A percentile compares a stretch with the other conserved stretches of the same genome.
phyloP scores from a whole-genome alignment of 2,797 vertebrate species.

The Myotis findleyi region DNA sequence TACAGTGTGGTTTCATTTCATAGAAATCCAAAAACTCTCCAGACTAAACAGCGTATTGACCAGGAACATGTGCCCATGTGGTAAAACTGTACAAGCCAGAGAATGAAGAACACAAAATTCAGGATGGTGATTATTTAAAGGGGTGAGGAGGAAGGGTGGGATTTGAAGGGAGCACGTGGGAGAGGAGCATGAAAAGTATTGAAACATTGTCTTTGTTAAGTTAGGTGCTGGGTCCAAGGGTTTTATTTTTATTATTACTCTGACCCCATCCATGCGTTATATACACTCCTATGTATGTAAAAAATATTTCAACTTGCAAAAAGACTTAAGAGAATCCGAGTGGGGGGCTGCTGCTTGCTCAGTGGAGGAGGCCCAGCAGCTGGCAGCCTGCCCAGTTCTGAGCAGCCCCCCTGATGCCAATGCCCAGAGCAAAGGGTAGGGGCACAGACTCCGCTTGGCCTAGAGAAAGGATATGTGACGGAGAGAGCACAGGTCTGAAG shows the following conservation, averaged over 20 bases:
- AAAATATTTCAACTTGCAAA: background rate
- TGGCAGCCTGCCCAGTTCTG: background rate
- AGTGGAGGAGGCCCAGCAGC: background rate
- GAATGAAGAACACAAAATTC: background rate
- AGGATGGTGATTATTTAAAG: background rate
- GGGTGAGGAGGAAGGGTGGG: background rate
- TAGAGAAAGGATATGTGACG: background rate
- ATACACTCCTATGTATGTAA: background rate
- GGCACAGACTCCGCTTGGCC: background rate
- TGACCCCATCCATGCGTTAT: background rate
- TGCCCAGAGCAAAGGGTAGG: background rate
- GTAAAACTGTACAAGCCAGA: background rate
- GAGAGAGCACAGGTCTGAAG: background rate
- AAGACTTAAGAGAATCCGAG: background rate
- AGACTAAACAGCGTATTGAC: background rate
- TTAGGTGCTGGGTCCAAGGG: background rate
- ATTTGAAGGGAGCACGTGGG: rapidly evolving
- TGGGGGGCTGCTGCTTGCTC: background rate
- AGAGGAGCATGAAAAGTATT: background rate
- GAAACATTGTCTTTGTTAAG: background rate
- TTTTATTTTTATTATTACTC: background rate
- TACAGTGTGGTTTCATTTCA: background rate
- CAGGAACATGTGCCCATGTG: background rate
- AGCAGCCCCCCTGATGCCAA: background rate
- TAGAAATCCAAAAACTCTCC: background rate